Base-by-base conservation (phyloP, 2,113 vertebrate species). In the Puntigrus tetrazona region DNA sequence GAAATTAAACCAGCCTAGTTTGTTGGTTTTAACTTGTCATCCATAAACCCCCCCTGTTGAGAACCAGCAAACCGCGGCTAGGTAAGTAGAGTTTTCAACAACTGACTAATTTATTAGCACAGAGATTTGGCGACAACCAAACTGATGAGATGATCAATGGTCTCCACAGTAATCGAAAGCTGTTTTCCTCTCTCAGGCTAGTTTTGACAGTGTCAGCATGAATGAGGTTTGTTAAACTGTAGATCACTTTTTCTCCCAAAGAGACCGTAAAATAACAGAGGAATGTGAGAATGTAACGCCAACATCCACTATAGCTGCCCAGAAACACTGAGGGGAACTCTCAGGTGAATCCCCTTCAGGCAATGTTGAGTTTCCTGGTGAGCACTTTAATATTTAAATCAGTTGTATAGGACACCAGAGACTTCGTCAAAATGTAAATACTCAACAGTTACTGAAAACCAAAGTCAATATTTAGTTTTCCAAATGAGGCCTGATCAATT, bases 401-500 rank as follows among this genome's bases (percentile, higher is more conserved):
- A 41, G 73, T 47, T 88, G 22, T 45, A 50, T 22, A 67, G 14
- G 75, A 74, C 69, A 63, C 81, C 41, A 76, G 61, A 83, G 52
- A 41, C 61, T 89, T 82, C 50, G 38, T 74, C 50, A 55, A 52
- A 74, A 47, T 73, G 74, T 65, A 87, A 88, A 88, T 73, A 84
- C 82, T 90, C 88, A 9, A 83, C 88, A 87, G 82, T 88, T 84
- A 89, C 83, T 41, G 79, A 83, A 81, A 87, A 91, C 90, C 90
- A 93, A 94, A 84, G 89, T 88, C 87, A 94, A 94, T 92, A 94
- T 94, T 93, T 92, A 82, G 89, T 85, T 93, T 94, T 93, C 91
- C 90, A 90, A 88, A 90, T 91, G 86, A 92, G 89, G 88, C 86
- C 86, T 84, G 86, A 90, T 92, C 89, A 91, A 91, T 93, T 90